Conservation (phyloP, 2,888 invertebrate genomes). For the Chrysomela aeneicollis region DNA sequence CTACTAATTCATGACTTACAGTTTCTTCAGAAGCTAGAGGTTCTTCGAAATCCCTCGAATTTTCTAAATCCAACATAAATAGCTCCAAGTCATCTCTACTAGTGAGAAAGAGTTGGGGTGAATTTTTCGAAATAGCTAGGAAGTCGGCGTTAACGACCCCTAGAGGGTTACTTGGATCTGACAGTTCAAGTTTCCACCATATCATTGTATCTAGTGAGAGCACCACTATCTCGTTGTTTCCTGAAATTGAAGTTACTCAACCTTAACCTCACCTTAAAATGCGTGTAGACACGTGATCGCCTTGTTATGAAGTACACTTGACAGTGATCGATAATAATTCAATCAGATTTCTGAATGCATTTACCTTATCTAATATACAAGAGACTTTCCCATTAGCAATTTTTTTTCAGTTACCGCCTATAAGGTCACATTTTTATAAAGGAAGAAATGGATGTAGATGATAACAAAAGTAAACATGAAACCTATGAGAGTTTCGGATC, state of each 20-base stretch:
- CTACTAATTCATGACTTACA: constrained; percentile 14
- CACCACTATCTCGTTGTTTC: constrained; percentile 48
- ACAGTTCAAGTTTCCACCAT: constrained; percentile 56
- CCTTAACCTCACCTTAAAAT: neutral
- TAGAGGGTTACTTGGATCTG: constrained; percentile 30
- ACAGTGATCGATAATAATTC: neutral
- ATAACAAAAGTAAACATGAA: no score
- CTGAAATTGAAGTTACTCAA: constrained; percentile 19
- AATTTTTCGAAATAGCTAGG: constrained; percentile 55
- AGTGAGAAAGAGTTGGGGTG: constrained; percentile 55
- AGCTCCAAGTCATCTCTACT: constrained; percentile 50
- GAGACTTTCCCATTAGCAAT: no score
- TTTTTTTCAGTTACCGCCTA: no score
- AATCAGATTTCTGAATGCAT: no score
- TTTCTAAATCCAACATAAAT: constrained; percentile 53
- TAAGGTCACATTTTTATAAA: no score
- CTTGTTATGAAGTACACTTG: no score
- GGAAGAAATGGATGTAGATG: no score
- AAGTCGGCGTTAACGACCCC: constrained; percentile 50
- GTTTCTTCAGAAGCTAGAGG: constrained; percentile 27
- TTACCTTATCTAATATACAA: no score
- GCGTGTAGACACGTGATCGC: neutral
- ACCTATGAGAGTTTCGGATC: no score
- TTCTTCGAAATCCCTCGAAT: constrained; percentile 38
- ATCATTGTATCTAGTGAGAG: constrained; percentile 50